Evolutionary conservation across 2,797 vertebrate genomes (phyloP).

Genomic region (Aldrovandia affinis): DNA sequence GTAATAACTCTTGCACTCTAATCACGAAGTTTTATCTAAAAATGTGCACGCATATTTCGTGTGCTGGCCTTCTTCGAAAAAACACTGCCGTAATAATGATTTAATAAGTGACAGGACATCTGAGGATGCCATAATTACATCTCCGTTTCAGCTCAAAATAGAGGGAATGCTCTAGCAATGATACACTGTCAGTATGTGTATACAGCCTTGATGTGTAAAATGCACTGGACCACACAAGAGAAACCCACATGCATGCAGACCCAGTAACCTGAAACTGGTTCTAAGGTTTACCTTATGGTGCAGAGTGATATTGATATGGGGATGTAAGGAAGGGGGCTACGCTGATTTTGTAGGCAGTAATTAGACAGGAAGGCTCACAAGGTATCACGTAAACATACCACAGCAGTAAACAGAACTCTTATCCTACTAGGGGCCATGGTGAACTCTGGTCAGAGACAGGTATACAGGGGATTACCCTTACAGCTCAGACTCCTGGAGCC

Average conservation of each 20-base stretch:
- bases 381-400: conserved; percentile 13
- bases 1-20: not conserved
- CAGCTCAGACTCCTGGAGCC: conserved; percentile 2
- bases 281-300: not conserved
- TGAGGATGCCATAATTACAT: not conserved
- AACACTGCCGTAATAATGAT: not conserved
- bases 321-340: not conserved
- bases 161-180: not conserved
- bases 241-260: conserved; percentile 7
- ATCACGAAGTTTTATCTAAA: not conserved
- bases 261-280: not conserved
- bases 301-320: not conserved
- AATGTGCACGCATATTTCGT: not conserved
- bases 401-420: conserved; percentile 21
- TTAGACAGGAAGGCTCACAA: conserved; percentile 24
- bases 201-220: conserved; percentile 2
- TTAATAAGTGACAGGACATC: conserved; percentile 2
- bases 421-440: conserved; percentile 3
- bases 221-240: not conserved
- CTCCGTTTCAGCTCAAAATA: not conserved
- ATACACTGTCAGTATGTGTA: not conserved
- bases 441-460: not conserved
- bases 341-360: not conserved
- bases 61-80: not conserved
- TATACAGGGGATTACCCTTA: not conserved